A percentile compares a stretch with the other conserved stretches of the same genome.
phyloP scores from a whole-genome alignment of 2,888 invertebrate species.

The Drosophila siamana region DNA sequence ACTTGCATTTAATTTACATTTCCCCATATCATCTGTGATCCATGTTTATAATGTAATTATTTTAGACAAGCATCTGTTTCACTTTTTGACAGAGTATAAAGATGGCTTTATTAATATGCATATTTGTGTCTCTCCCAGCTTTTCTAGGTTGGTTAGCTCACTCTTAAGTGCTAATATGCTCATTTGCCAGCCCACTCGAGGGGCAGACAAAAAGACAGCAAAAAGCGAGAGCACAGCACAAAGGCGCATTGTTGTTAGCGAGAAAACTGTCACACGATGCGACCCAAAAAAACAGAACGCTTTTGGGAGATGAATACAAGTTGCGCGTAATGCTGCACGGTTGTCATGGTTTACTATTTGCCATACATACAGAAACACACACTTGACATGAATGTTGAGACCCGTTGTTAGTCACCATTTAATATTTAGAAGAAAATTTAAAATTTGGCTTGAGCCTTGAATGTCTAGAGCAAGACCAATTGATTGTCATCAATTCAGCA shows the following conservation, averaged over 20 bases:
- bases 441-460: background rate
- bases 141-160: background rate
- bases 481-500: slow-evolving; percentile 31
- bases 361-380: background rate
- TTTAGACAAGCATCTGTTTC: background rate
- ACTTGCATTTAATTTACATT: too few species aligned
- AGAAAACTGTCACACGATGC: slow-evolving; percentile 26
- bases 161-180: slow-evolving; percentile 57
- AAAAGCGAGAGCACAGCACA: slow-evolving; percentile 5
- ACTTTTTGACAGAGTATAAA: background rate
- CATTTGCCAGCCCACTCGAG: slow-evolving; percentile 40
- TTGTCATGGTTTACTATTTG: slow-evolving; percentile 8
- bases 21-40: too few species aligned
- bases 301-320: slow-evolving; percentile 25
- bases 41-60: too few species aligned
- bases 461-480: background rate
- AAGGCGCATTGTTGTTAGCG: slow-evolving; percentile 1
- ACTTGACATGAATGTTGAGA: slow-evolving; percentile 13
- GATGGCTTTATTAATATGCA: background rate
- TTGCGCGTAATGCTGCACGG: slow-evolving; percentile 9
- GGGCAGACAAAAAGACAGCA: slow-evolving; percentile 7
- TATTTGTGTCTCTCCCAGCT: background rate
- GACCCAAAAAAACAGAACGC: slow-evolving; percentile 53
- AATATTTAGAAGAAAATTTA: background rate
- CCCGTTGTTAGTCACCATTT: slow-evolving; percentile 8